Evolutionary conservation across 2,797 vertebrate species (phyloP), one percentile per base, ranked within the genome.

Genomic region (Perodicticus potto): DNA sequence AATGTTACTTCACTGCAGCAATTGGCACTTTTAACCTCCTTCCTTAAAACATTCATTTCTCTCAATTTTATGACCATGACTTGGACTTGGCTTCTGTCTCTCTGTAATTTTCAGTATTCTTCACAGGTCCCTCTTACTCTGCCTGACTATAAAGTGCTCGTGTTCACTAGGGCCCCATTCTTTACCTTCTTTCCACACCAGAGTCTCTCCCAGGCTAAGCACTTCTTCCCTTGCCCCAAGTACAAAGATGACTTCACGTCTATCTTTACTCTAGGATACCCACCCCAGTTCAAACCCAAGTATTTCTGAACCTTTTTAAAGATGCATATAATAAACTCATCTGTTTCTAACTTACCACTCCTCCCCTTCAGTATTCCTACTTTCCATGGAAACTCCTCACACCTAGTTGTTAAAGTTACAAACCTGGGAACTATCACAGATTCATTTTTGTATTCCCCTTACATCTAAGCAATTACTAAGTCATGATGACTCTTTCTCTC

Each of bases 401-500:
- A 45, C 11, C 32, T 49, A 84, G 43, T 34, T 81, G 70, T 19
- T 92, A 27, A 94, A 34, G 3, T 89, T 69, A 86, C 12, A 91
- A 83, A 83, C 20, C 3, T 70, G 32, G 43, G 17, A 81, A 90
- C 93, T 29, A 76, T 69, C 55, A 73, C 2, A 67, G 37, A 86
- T 57, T 72, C 72, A 90, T 69, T 81, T 77, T 94, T 57, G 65
- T 81, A 72, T 8, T 76, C n/a, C 6, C 11, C n/a, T 91, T 74
- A 67, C 29, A 93, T 69, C 87, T 69, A 76, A 74, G 55, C 43
- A 94, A 93, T 63, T 61, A 19, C 57, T 59, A 89, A 89, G 34
- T 90, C 67, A 86, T 6, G 19, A 16, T 61, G 53, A 59, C 53
- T 53, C 22, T 37, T 85, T 90, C 73, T 63, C 45, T 67, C 27